These are phyloP conservation scores for Tipula confusa DNA, from an alignment of 2,888 invertebrate genomes.

Conservation along the genomic window DNA sequence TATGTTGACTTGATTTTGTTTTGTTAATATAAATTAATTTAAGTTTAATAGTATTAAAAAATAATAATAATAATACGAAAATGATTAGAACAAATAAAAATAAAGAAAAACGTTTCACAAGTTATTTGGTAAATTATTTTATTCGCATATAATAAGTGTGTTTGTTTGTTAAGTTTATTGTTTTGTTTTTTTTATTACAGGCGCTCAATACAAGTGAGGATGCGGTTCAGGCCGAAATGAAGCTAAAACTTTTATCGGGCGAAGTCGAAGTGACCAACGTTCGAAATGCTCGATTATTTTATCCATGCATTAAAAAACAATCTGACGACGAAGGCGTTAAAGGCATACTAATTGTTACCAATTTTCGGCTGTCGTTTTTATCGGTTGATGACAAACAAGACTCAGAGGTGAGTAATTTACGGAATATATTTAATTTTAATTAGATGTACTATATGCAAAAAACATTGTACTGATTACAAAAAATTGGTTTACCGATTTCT, in stretches of 20 bases:
- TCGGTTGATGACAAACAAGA: constrained; percentile 57
- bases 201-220: constrained; percentile 36
- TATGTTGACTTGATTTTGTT: constrained; percentile 26
- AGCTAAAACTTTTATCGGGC: constrained; percentile 51
- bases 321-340: constrained; percentile 71
- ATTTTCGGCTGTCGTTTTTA: constrained; percentile 87
- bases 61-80: not conserved
- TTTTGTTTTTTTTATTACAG: constrained; percentile 33
- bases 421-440: not conserved
- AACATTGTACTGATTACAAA: not conserved
- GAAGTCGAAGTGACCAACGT: constrained; percentile 79
- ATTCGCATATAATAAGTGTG: not conserved
- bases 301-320: constrained; percentile 57
- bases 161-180: constrained; percentile 29
- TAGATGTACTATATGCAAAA: not conserved
- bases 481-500: not conserved
- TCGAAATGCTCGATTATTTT: constrained; percentile 78
- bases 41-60: constrained; percentile 3
- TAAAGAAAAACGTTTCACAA: constrained; percentile 13
- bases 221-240: constrained; percentile 33
- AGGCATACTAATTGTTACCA: constrained; percentile 84
- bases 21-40: constrained; percentile 26
- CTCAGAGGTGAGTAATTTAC: constrained; percentile 26
- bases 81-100: not conserved
- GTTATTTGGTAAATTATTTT: constrained; percentile 27